Conservation (phyloP, 2,797 vertebrate species). For the Euthynnus affinis region DNA sequence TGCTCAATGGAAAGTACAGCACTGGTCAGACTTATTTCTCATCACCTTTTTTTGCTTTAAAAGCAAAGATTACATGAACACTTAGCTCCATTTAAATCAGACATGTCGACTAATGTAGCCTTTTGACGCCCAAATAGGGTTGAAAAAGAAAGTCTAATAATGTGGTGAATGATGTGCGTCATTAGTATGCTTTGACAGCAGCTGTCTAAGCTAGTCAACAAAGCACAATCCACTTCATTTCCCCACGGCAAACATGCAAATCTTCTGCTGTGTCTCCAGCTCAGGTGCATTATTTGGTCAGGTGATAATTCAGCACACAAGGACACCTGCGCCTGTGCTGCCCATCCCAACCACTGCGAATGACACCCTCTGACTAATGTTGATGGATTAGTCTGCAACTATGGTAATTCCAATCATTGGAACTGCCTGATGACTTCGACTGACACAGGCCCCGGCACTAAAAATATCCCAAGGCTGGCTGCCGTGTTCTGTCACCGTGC, state of each 20-base stretch:
- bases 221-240: slow-evolving; percentile 72
- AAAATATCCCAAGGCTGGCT: slow-evolving; percentile 76
- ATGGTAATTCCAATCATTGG: slow-evolving; percentile 71
- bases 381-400: slow-evolving; percentile 80
- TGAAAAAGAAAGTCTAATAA: slow-evolving; percentile 36
- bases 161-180: slow-evolving; percentile 64
- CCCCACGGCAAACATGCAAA: slow-evolving; percentile 82
- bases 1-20: background rate
- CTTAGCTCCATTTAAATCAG: slow-evolving; percentile 12
- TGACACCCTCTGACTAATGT: slow-evolving; percentile 77
- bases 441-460: slow-evolving; percentile 69
- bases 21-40: background rate
- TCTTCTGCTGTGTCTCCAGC: slow-evolving; percentile 71
- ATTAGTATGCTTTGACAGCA: slow-evolving; percentile 68
- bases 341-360: slow-evolving; percentile 62
- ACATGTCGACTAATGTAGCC: slow-evolving; percentile 10
- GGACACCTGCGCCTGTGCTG: slow-evolving; percentile 69
- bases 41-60: background rate
- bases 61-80: background rate
- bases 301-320: slow-evolving; percentile 76
- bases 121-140: slow-evolving; percentile 26
- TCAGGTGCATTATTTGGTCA: slow-evolving; percentile 79
- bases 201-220: slow-evolving; percentile 69
- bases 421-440: slow-evolving; percentile 60
- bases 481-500: slow-evolving; percentile 67